Evolutionary conservation across 2,797 vertebrate genomes (phyloP).

Genomic region (Cyclura pinguis): DNA sequence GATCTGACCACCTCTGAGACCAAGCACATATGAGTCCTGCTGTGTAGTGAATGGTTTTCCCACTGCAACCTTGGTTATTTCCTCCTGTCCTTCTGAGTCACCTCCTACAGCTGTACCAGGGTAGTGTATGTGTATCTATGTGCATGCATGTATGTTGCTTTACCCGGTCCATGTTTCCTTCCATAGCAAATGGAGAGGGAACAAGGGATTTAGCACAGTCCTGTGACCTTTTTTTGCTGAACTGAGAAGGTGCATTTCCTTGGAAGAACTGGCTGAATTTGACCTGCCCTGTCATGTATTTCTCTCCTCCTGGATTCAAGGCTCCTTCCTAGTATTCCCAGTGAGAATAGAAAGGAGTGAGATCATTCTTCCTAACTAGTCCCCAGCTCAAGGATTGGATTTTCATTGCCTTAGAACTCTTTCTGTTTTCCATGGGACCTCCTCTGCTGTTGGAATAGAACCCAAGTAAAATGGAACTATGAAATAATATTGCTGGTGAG

Average conservation of each 20-base stretch:
- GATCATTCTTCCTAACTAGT: no score
- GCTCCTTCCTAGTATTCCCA: no score
- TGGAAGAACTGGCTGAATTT: background rate
- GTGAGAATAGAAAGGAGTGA: no score
- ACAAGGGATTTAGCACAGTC: no score
- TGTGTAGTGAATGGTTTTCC: background rate
- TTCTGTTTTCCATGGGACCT: background rate
- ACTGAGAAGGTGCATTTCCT: background rate
- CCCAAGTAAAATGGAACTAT: background rate
- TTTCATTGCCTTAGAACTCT: background rate
- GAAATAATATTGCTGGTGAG: background rate
- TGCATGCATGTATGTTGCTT: background rate
- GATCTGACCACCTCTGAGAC: background rate
- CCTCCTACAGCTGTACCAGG: background rate
- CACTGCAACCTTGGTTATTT: background rate
- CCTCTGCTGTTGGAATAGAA: background rate
- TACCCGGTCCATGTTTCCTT: background rate
- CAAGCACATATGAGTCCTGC: background rate
- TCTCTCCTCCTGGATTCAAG: no score
- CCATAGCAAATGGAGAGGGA: background rate
- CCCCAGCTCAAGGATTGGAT: no score
- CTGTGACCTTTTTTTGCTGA: no score
- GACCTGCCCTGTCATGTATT: background rate
- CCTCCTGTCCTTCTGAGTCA: background rate
- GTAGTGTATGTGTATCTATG: background rate